phyloP scores from a whole-genome alignment of 2,888 invertebrate species.

The Mantis religiosa region DNA sequence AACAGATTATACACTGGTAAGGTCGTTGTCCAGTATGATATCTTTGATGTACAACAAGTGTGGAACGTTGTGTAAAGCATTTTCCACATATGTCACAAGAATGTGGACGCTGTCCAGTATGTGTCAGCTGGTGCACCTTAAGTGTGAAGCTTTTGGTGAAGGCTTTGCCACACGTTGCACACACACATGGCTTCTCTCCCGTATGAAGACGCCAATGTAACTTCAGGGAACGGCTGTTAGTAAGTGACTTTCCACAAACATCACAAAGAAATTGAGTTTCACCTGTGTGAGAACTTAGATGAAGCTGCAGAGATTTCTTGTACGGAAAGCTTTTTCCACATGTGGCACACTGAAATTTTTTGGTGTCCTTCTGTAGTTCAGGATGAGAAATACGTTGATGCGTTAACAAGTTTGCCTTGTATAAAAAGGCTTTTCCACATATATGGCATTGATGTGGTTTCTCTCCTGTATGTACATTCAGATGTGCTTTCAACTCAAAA shows the following conservation, averaged over 20 bases:
- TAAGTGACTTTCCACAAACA: constrained; percentile 58
- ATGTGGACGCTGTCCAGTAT: constrained; percentile 60
- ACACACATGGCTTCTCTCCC: constrained; percentile 58
- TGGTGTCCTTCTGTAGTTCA: background rate
- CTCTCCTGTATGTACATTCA: constrained; percentile 15
- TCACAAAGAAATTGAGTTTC: constrained; percentile 55
- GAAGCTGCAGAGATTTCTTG: constrained; percentile 34
- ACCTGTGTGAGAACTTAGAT: constrained; percentile 28
- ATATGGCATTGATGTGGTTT: constrained; percentile 20
- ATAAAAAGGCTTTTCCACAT: constrained; percentile 32
- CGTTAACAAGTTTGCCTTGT: constrained; percentile 41
- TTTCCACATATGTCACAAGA: constrained; percentile 59
- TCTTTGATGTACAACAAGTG: constrained; percentile 55
- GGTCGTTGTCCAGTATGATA: constrained; percentile 42
- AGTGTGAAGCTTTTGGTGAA: constrained; percentile 40
- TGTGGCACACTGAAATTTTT: constrained; percentile 35
- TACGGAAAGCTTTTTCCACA: constrained; percentile 36
- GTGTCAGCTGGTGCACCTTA: constrained; percentile 57
- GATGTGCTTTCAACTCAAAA: constrained; percentile 20
- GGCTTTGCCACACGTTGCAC: constrained; percentile 37
- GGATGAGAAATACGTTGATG: constrained; percentile 22
- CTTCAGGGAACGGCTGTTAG: constrained; percentile 56
- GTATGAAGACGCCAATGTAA: constrained; percentile 59
- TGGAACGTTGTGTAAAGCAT: constrained; percentile 57
- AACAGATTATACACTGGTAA: constrained; percentile 55